A percentile compares a stretch with the other conserved stretches of the same genome.
phyloP scores from a whole-genome alignment of 2,113 vertebrate species.

The Arvicanthis niloticus region DNA sequence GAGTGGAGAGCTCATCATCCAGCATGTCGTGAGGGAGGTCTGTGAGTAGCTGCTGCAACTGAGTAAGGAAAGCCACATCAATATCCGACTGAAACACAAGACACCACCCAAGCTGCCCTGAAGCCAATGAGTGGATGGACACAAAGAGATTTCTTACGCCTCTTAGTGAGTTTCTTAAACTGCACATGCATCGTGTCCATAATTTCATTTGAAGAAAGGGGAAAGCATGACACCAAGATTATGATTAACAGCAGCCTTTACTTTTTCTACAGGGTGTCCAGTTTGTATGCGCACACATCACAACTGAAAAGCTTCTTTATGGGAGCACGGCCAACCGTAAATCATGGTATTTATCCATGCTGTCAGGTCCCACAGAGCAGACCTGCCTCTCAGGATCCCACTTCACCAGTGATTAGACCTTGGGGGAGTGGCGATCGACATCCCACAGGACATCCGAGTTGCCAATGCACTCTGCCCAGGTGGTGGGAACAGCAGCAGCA shows the following conservation, averaged over 20 bases:
- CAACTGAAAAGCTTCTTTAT: neutral
- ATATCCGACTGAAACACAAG: no score
- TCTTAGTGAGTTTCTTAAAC: neutral
- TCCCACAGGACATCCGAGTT: neutral
- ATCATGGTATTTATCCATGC: neutral
- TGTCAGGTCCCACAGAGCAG: neutral
- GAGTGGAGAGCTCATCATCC: constrained; percentile 93
- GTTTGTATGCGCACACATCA: neutral
- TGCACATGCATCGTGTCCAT: neutral
- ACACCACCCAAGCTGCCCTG: neutral
- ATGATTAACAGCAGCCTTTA: neutral
- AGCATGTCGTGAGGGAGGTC: constrained; percentile 98
- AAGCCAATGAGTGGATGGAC: neutral
- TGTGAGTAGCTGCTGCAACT: constrained; percentile 97
- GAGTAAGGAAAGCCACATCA: constrained; percentile 61
- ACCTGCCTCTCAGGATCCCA: constrained; percentile 14
- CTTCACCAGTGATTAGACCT: constrained; percentile 1
- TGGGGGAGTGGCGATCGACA: neutral
- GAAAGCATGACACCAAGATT: neutral
- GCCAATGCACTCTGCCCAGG: constrained; percentile 16
- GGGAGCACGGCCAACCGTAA: neutral
- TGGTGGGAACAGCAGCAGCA: neutral
- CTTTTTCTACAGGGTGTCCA: neutral
- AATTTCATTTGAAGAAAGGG: neutral
- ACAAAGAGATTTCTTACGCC: neutral